These are phyloP conservation scores for Nephrotoma guestfalica DNA, from an alignment of 2,888 invertebrate species.

Conservation along the genomic window DNA sequence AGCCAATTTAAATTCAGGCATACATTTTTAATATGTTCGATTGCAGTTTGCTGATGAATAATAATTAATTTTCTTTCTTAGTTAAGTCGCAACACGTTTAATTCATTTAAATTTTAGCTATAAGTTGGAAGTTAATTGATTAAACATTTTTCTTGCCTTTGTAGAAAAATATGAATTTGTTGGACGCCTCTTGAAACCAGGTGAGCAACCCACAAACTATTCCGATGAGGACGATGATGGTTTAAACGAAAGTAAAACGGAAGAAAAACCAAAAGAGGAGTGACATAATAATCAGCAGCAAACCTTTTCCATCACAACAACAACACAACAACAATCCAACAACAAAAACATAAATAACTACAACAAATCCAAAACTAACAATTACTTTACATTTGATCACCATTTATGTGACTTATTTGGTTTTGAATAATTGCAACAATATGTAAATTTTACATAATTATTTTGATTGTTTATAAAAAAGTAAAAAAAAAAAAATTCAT, in stretches of 20 bases:
- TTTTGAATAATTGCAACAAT: background rate
- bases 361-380: background rate
- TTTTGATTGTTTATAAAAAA: background rate
- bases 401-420: conserved; percentile 6
- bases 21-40: too few relatives aligned
- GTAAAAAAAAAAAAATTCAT: background rate
- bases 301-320: background rate
- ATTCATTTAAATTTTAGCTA: too few relatives aligned
- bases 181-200: conserved; percentile 78
- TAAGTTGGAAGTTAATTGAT: too few relatives aligned
- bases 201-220: conserved; percentile 79
- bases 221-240: conserved; percentile 63
- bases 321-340: background rate
- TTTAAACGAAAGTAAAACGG: conserved; percentile 11
- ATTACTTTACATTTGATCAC: background rate
- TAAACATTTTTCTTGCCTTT: conserved; percentile 19
- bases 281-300: background rate
- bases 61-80: too few relatives aligned
- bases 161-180: conserved; percentile 88
- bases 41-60: too few relatives aligned
- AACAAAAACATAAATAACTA: background rate
- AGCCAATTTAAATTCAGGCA: too few relatives aligned
- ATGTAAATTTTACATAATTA: background rate
- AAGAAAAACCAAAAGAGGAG: conserved; percentile 13
- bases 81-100: too few relatives aligned